phyloP scores from a whole-genome alignment of 2,113 vertebrate genomes.

The Brachyhypopomus gauderio region DNA sequence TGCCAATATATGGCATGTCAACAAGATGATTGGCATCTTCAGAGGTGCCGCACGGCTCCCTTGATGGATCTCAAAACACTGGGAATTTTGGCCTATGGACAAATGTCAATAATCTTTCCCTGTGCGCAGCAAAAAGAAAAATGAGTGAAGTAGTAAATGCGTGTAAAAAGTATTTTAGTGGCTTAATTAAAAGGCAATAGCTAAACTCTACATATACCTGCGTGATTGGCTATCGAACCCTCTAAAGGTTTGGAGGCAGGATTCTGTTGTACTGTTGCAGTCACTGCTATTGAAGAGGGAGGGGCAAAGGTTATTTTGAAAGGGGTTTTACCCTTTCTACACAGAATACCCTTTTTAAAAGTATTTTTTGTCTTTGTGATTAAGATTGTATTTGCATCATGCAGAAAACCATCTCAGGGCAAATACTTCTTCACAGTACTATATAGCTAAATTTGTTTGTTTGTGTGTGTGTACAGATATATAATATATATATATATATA shows the following conservation, averaged over 20 bases:
- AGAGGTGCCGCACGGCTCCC: too few relatives aligned
- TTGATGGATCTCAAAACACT: not conserved
- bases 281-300: not conserved
- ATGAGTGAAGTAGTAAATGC: not conserved
- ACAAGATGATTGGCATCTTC: not conserved
- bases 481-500: too few relatives aligned
- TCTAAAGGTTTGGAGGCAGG: too few relatives aligned
- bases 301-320: too few relatives aligned
- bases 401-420: conserved; percentile 27
- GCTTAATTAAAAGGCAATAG: too few relatives aligned
- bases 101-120: not conserved
- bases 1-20: not conserved
- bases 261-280: too few relatives aligned
- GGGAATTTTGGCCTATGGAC: not conserved
- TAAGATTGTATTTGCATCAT: not conserved
- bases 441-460: conserved; percentile 10
- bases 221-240: too few relatives aligned
- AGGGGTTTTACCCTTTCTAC: not conserved
- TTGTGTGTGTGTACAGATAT: conserved; percentile 31
- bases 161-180: not conserved
- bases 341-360: not conserved
- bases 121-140: not conserved
- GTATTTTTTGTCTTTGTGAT: not conserved
- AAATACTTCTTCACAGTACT: conserved; percentile 37
- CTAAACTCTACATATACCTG: too few relatives aligned